phyloP scores from a whole-genome alignment of 2,113 vertebrate species.

The Calonectris borealis region DNA sequence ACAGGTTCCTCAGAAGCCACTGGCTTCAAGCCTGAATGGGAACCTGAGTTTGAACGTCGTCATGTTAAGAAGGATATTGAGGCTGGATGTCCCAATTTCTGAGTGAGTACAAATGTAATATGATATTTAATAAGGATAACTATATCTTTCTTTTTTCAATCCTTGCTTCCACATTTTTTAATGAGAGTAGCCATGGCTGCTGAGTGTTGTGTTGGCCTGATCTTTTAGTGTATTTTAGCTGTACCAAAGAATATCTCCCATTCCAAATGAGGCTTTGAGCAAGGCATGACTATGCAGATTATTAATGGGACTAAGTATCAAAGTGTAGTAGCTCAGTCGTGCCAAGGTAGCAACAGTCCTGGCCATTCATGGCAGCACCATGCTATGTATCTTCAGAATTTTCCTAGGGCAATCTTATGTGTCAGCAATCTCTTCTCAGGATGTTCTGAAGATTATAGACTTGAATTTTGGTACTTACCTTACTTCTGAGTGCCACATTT shows the following conservation, averaged over 20 bases:
- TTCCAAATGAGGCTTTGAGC: neutral
- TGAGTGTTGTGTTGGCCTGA: neutral
- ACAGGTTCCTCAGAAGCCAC: neutral
- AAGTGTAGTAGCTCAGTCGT: neutral
- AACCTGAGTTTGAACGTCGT: neutral
- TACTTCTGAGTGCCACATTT: neutral
- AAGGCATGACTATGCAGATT: neutral
- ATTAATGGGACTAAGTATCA: neutral
- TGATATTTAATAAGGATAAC: neutral
- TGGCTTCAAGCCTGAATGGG: neutral
- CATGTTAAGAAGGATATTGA: neutral
- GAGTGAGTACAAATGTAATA: neutral
- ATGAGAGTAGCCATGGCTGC: neutral
- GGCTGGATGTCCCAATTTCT: neutral
- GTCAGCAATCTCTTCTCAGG: neutral
- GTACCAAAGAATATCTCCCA: neutral
- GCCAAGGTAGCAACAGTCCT: neutral
- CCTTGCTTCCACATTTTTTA: neutral
- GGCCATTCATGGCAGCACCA: neutral
- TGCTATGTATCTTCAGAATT: neutral
- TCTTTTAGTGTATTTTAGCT: neutral
- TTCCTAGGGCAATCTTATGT: neutral
- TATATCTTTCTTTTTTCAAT: neutral
- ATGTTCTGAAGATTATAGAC: neutral
- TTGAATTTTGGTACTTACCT: neutral